Conservation (phyloP, 1,140 invertebrate genomes). For the Archivesica marissinica region DNA sequence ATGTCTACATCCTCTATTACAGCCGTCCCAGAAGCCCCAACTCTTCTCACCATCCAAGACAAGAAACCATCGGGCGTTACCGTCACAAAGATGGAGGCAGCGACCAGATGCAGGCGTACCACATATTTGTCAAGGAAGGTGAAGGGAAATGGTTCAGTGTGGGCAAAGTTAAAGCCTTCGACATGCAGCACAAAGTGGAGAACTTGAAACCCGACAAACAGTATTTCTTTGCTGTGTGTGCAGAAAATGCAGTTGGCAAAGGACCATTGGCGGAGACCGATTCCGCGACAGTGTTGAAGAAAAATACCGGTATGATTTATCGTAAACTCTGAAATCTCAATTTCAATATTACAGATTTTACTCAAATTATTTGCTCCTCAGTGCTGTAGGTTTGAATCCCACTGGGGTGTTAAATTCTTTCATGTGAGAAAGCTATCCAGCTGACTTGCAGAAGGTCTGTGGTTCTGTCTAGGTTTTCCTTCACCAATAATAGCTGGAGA, state of each 20-base stretch:
- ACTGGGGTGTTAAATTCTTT: too few species aligned
- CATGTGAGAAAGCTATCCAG: too few species aligned
- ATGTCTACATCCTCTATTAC: too few species aligned
- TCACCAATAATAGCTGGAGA: too few species aligned
- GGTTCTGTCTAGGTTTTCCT: too few species aligned
- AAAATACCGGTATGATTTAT: conserved; percentile 75
- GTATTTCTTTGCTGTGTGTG: conserved; percentile 98
- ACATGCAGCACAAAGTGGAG: conserved; percentile 92
- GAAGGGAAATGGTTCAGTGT: conserved; percentile 91
- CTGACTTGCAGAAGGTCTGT: too few species aligned
- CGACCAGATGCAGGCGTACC: conserved; percentile 97
- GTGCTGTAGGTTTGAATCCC: too few species aligned
- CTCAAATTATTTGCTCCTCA: too few species aligned
- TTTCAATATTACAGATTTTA: too few species aligned
- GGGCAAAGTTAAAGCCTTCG: conserved; percentile 92
- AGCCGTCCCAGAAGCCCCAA: conserved; percentile 88
- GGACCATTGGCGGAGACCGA: conserved; percentile 96
- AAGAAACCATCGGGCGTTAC: conserved; percentile 97
- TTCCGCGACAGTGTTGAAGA: conserved; percentile 87
- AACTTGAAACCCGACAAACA: conserved; percentile 96
- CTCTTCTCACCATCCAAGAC: conserved; percentile 91
- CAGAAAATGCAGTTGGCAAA: conserved; percentile 96
- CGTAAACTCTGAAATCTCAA: too few species aligned
- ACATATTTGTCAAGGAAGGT: conserved; percentile 93
- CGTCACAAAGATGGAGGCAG: conserved; percentile 90